Evolutionary conservation across 2,888 invertebrate genomes (phyloP).

Genomic region (Morpho helenor): DNA sequence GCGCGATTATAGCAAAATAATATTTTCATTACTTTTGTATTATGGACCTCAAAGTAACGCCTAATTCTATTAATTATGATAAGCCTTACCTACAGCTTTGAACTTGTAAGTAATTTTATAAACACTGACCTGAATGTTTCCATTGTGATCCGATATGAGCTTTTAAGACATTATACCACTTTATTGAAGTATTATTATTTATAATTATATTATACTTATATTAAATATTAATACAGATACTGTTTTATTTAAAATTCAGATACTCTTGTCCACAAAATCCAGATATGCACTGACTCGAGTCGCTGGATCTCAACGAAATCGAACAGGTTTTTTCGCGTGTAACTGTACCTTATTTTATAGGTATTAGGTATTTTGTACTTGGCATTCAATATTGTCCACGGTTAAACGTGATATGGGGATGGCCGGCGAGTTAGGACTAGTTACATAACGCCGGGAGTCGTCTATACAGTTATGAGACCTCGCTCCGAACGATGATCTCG

Average conservation of each 20-base stretch:
- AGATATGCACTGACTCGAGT: conserved; percentile 9
- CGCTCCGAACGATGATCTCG: conserved; percentile 73
- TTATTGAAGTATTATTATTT: not conserved
- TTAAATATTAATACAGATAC: not conserved
- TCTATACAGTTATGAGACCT: conserved; percentile 77
- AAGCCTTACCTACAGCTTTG: too few species aligned
- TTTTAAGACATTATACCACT: conserved; percentile 5
- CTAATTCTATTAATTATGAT: too few species aligned
- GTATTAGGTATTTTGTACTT: conserved; percentile 7
- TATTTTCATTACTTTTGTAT: too few species aligned
- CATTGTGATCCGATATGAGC: conserved; percentile 11
- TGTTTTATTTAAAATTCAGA: not conserved
- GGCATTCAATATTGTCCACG: conserved; percentile 10
- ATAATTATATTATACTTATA: not conserved
- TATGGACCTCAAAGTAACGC: too few species aligned
- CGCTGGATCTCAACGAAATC: conserved; percentile 20
- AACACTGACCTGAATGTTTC: conserved; percentile 16
- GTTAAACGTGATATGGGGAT: conserved; percentile 49
- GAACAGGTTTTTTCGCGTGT: conserved; percentile 26
- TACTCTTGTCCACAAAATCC: conserved; percentile 8
- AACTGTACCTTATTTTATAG: conserved; percentile 22
- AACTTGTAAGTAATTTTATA: too few species aligned
- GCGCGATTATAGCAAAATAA: too few species aligned
- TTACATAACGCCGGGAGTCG: conserved; percentile 69
- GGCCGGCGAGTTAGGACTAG: conserved; percentile 65